A percentile compares a stretch with the other conserved stretches of the same genome.
phyloP scores from a whole-genome alignment of 2,888 invertebrate species.

The Heliconius ethilla region DNA sequence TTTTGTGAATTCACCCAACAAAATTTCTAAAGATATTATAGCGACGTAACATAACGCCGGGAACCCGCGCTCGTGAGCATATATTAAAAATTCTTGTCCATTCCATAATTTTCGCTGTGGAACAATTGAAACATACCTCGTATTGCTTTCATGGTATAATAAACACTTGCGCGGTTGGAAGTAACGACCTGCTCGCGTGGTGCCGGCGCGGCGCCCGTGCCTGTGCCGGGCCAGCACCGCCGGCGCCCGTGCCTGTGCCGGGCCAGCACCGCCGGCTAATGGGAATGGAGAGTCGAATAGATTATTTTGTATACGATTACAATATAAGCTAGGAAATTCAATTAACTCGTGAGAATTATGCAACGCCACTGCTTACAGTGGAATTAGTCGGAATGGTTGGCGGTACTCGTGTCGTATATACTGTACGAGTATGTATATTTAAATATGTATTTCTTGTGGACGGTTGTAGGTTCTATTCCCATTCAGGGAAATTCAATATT shows the following conservation, averaged over 20 bases:
- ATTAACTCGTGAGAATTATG: conserved; percentile 16
- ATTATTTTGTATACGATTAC: conserved; percentile 24
- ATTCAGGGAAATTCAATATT: no score
- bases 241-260: no score
- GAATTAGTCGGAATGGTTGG: background rate
- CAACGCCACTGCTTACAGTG: background rate
- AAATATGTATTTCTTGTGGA: no score
- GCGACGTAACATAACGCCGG: background rate
- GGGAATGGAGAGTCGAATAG: background rate
- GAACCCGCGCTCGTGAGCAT: background rate
- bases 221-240: background rate
- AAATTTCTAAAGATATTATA: background rate
- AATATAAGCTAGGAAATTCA: conserved; percentile 21
- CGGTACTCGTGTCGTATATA: background rate
- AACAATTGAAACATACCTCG: conserved; percentile 23
- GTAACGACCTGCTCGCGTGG: conserved; percentile 10
- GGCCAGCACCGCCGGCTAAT: background rate
- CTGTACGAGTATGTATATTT: background rate
- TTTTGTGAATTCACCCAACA: no score
- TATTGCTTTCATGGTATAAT: conserved; percentile 18
- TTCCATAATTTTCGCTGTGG: conserved; percentile 1
- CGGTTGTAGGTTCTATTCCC: no score
- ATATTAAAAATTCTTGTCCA: conserved; percentile 15
- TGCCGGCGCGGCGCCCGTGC: background rate
- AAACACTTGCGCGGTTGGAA: conserved; percentile 12